phyloP scores from a whole-genome alignment of 1,140 invertebrate species.

The Manduca sexta region DNA sequence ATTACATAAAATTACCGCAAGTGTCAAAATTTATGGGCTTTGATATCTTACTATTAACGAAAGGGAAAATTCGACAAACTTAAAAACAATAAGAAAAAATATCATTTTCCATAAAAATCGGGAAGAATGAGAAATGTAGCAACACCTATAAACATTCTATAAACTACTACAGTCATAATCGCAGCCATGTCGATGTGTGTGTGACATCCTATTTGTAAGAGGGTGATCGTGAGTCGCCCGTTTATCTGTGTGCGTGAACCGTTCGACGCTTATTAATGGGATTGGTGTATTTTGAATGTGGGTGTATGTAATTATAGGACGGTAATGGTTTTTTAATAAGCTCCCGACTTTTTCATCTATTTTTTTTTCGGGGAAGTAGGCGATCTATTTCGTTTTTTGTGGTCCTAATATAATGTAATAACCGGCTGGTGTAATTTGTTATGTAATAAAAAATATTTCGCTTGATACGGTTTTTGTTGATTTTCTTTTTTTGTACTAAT shows the following conservation, averaged over 20 bases:
- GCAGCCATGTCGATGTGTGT: slow-evolving; percentile 16
- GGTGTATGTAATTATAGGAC: slow-evolving; percentile 59
- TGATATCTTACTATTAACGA: too few relatives aligned
- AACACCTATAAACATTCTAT: slow-evolving; percentile 13
- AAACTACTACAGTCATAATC: slow-evolving; percentile 1
- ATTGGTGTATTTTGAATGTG: slow-evolving; percentile 49
- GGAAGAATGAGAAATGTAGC: slow-evolving; percentile 11
- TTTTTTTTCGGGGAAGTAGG: slow-evolving; percentile 4
- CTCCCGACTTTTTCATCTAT: slow-evolving; percentile 30
- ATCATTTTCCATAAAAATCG: too few relatives aligned
- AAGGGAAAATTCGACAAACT: too few relatives aligned
- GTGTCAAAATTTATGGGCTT: too few relatives aligned
- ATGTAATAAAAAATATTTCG: neutral
- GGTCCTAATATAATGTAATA: slow-evolving; percentile 4
- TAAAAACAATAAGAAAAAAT: too few relatives aligned
- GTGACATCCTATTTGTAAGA: slow-evolving; percentile 20
- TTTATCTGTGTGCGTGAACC: slow-evolving; percentile 30
- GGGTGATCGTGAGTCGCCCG: slow-evolving; percentile 9
- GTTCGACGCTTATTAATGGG: slow-evolving; percentile 53
- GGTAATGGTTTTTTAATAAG: slow-evolving; percentile 64
- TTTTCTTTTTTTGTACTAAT: too few relatives aligned
- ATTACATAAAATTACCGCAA: too few relatives aligned
- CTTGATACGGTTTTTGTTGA: neutral
- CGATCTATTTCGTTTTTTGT: slow-evolving; percentile 16
- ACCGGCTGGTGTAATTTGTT: neutral